phyloP scores from a whole-genome alignment of 2,113 vertebrate genomes.

The Calidris pugnax region DNA sequence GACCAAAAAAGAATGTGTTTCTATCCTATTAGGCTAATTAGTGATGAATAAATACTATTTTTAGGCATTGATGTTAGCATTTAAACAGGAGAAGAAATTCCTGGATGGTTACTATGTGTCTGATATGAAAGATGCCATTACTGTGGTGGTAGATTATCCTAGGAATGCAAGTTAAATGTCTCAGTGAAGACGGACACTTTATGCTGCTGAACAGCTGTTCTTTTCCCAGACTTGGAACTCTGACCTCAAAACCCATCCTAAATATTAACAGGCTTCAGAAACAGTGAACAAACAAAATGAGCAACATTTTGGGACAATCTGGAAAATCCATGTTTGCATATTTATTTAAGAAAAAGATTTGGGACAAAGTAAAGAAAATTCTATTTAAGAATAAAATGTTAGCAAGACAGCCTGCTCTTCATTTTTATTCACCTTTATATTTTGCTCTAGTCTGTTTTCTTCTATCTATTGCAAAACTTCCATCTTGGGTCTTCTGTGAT shows the following conservation, averaged over 20 bases:
- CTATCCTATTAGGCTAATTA: background rate
- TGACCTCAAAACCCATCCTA: slow-evolving; percentile 11
- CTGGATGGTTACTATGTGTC: background rate
- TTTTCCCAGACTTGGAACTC: background rate
- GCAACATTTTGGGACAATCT: background rate
- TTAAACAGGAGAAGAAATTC: slow-evolving; percentile 5
- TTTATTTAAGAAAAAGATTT: background rate
- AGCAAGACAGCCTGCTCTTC: background rate
- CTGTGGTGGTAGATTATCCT: background rate
- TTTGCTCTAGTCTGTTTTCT: background rate
- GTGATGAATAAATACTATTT: background rate
- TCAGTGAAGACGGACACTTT: background rate
- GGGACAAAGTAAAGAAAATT: background rate
- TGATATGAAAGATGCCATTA: background rate
- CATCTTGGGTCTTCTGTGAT: background rate
- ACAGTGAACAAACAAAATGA: background rate
- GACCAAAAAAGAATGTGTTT: background rate
- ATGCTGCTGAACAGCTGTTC: slow-evolving; percentile 21
- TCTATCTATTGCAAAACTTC: background rate
- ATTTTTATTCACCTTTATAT: background rate
- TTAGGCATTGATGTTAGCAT: background rate
- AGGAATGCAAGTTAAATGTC: slow-evolving; percentile 27
- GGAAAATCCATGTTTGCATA: background rate
- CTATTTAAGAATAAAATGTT: background rate
- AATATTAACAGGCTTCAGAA: slow-evolving; percentile 36